These are phyloP conservation scores for Amiota minor DNA, from an alignment of 2,888 invertebrate species.

Conservation along the genomic window DNA sequence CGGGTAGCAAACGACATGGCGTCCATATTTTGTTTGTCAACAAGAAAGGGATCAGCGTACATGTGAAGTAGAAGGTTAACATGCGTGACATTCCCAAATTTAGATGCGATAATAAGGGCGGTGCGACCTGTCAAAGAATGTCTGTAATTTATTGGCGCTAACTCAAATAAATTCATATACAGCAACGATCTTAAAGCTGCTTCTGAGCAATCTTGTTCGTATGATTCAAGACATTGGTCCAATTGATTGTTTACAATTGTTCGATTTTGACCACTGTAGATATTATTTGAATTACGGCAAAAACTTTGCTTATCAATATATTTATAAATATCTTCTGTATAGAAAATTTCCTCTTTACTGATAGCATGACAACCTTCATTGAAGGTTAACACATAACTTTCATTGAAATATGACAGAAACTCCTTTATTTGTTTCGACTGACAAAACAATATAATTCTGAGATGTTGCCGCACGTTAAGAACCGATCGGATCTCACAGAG, in stretches of 20 bases:
- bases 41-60: conserved; percentile 54
- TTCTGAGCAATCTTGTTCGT: conserved; percentile 51
- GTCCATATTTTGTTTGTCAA: conserved; percentile 43
- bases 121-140: conserved; percentile 53
- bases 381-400: conserved; percentile 38
- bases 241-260: conserved; percentile 37
- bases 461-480: conserved; percentile 33
- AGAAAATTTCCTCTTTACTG: conserved; percentile 32
- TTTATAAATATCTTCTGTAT: conserved; percentile 49
- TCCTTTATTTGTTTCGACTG: conserved; percentile 30
- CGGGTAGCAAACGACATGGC: conserved; percentile 44
- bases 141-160: conserved; percentile 51
- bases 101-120: conserved; percentile 49
- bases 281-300: not conserved
- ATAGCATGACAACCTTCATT: not conserved
- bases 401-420: conserved; percentile 45
- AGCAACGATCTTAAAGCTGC: conserved; percentile 46
- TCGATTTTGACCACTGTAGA: not conserved
- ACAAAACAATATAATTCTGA: conserved; percentile 49
- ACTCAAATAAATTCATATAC: conserved; percentile 51
- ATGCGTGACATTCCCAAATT: conserved; percentile 46
- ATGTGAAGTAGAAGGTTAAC: conserved; percentile 48
- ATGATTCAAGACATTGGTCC: conserved; percentile 51
- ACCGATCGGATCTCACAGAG: conserved; percentile 46
- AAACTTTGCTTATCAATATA: conserved; percentile 38